These are phyloP conservation scores for Herminia tarsipennalis DNA, from an alignment of 2,888 invertebrate species.

Conservation along the genomic window DNA sequence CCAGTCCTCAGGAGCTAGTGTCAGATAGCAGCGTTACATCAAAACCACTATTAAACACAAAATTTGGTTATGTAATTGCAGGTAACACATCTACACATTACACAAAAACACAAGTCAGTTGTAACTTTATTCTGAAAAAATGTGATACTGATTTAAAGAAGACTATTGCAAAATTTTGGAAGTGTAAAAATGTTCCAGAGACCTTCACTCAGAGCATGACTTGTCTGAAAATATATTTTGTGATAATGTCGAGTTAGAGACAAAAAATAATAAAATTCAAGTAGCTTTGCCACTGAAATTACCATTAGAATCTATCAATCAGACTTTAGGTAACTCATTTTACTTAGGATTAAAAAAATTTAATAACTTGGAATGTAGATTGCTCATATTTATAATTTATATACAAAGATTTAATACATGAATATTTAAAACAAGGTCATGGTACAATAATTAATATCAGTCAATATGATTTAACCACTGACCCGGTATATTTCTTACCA, in stretches of 20 bases:
- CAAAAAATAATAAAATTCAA: not conserved
- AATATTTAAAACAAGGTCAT: not conserved
- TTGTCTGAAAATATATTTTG: not conserved
- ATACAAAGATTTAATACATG: not conserved
- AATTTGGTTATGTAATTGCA: not conserved
- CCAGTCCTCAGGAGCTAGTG: no score
- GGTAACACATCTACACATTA: not conserved
- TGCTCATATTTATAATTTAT: not conserved
- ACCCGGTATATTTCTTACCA: not conserved
- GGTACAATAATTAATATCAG: not conserved
- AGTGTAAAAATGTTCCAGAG: no score
- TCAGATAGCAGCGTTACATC: no score
- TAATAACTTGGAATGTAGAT: not conserved
- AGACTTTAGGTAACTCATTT: not conserved
- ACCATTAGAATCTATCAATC: not conserved
- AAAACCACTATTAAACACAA: not conserved
- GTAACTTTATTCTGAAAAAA: not conserved
- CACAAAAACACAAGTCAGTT: not conserved
- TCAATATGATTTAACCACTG: not conserved
- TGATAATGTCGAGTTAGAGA: not conserved
- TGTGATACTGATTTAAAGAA: no score
- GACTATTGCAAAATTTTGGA: not conserved
- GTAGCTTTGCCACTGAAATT: not conserved
- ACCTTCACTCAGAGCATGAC: no score
- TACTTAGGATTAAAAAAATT: not conserved